Percentiles rank a stretch among this genome's conserved stretches.
Conservation (phyloP, 2,113 vertebrate genomes). For the Speoplatyrhinus poulsoni region DNA sequence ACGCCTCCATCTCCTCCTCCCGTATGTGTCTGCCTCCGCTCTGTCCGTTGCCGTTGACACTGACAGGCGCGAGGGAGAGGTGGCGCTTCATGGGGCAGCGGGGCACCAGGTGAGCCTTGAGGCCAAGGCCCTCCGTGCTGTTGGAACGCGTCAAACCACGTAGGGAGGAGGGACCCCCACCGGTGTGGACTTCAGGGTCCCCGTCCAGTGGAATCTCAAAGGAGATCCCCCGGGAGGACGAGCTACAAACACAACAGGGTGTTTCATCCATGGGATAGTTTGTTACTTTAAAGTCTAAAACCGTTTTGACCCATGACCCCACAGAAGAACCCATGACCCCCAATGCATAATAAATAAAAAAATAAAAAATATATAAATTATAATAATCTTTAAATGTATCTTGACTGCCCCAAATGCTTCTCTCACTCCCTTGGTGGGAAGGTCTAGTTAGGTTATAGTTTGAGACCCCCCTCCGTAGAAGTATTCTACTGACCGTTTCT, state of each 20-base stretch:
- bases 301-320: too few species aligned
- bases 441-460: background rate
- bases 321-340: too few species aligned
- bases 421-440: too few species aligned
- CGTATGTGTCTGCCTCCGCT: conserved; percentile 68
- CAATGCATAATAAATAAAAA: too few species aligned
- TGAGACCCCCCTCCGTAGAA: background rate
- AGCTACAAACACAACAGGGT: conserved; percentile 67
- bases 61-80: conserved; percentile 83
- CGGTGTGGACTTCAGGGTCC: conserved; percentile 71
- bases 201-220: conserved; percentile 96
- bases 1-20: conserved; percentile 79
- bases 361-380: too few species aligned
- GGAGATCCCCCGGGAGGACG: conserved; percentile 89
- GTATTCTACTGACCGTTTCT: conserved; percentile 82
- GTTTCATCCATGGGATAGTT: too few species aligned
- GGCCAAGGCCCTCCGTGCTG: conserved; percentile 88
- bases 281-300: too few species aligned
- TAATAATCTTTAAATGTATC: too few species aligned
- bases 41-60: conserved; percentile 84
- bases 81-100: conserved; percentile 79
- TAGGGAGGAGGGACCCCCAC: conserved; percentile 58
- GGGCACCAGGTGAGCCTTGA: conserved; percentile 77
- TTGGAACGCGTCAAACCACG: conserved; percentile 84
- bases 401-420: too few species aligned